Evolutionary conservation across 2,113 vertebrate species (phyloP).

Genomic region (Ciconia maguari): DNA sequence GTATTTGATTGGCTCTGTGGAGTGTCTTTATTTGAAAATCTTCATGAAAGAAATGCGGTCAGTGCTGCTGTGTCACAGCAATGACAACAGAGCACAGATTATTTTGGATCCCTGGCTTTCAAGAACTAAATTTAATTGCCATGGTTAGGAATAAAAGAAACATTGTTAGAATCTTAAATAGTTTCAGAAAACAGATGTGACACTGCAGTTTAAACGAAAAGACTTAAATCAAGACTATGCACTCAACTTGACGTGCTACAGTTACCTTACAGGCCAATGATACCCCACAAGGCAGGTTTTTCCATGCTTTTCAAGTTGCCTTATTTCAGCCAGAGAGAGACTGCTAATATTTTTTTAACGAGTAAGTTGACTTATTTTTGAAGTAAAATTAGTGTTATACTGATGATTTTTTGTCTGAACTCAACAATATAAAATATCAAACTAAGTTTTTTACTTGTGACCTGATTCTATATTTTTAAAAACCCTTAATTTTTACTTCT

Average conservation of each 20-base stretch:
- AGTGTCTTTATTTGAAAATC: neutral
- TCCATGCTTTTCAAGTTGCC: neutral
- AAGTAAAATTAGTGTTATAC: neutral
- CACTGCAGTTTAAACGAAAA: neutral
- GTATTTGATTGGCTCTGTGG: neutral
- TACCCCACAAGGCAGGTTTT: neutral
- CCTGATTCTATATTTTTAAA: neutral
- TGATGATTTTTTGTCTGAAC: neutral
- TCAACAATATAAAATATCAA: neutral
- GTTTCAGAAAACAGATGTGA: neutral
- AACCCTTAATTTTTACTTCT: neutral
- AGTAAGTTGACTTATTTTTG: neutral
- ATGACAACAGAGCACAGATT: neutral
- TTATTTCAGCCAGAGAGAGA: neutral
- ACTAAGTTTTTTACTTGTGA: neutral
- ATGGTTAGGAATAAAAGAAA: neutral
- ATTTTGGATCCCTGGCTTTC: neutral
- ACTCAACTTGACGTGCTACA: neutral
- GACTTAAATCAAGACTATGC: neutral
- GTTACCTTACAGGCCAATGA: neutral
- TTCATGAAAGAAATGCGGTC: neutral
- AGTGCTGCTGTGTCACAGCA: neutral
- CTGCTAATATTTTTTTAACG: neutral
- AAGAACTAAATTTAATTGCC: neutral
- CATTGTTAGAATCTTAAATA: neutral